A percentile compares a stretch with the other conserved stretches of the same genome.
Conservation (phyloP, 2,888 invertebrate species). For the Monoplex corrugatus region DNA sequence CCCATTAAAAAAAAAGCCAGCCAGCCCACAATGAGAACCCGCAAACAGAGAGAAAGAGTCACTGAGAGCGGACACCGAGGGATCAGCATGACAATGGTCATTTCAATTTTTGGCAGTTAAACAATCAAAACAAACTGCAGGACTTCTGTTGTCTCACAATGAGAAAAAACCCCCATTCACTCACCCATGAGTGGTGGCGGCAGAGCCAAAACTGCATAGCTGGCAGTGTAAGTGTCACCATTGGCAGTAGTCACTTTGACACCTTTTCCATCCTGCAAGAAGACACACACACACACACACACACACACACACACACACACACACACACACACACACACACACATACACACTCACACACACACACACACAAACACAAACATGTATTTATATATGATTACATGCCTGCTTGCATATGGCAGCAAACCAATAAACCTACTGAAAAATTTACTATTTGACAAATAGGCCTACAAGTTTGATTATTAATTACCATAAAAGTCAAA, state of each 20-base stretch:
- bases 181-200: conserved; percentile 76
- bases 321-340: not conserved
- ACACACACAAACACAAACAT: not conserved
- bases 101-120: too few species aligned
- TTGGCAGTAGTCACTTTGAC: conserved; percentile 64
- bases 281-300: not conserved
- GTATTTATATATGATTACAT: too few species aligned
- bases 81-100: too few species aligned
- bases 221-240: conserved; percentile 66
- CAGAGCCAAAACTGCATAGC: conserved; percentile 74
- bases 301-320: not conserved
- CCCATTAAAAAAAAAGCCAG: not conserved
- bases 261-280: conserved; percentile 58
- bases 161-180: conserved; percentile 21
- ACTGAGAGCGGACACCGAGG: not conserved
- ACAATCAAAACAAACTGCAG: too few species aligned
- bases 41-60: not conserved
- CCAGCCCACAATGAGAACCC: not conserved
- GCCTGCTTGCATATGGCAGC: too few species aligned
- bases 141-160: not conserved
- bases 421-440: too few species aligned
- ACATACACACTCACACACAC: not conserved
- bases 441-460: too few species aligned
- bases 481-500: too few species aligned
- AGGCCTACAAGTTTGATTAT: too few species aligned